phyloP scores from a whole-genome alignment of 2,113 vertebrate species.

The Girardinichthys multiradiatus region DNA sequence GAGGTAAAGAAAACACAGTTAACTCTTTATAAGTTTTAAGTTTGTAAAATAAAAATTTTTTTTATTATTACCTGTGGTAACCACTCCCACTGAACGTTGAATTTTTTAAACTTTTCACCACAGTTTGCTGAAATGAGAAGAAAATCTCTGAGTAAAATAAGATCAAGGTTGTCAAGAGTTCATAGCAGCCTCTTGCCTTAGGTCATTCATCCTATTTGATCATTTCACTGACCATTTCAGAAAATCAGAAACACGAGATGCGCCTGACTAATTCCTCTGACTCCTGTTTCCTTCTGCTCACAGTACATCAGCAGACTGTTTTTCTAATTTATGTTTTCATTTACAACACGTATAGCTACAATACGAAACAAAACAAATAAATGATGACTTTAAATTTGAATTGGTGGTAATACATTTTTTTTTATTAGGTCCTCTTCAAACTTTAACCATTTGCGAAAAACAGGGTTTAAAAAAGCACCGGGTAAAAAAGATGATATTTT shows the following conservation, averaged over 20 bases:
- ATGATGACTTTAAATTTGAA: too few relatives aligned
- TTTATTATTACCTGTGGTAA: slow-evolving; percentile 92
- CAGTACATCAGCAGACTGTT: background rate
- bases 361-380: too few relatives aligned
- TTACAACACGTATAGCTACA: background rate
- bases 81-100: slow-evolving; percentile 91
- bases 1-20: background rate
- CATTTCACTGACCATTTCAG: slow-evolving; percentile 50
- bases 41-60: too few relatives aligned
- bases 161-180: background rate
- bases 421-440: background rate
- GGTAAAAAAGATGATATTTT: background rate
- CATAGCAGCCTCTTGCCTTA: background rate
- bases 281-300: background rate
- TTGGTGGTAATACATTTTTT: too few relatives aligned
- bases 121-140: slow-evolving; percentile 88
- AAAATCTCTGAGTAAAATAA: background rate
- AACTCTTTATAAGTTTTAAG: background rate
- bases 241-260: slow-evolving; percentile 77
- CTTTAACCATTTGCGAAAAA: background rate
- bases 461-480: background rate
- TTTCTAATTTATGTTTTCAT: background rate
- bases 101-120: slow-evolving; percentile 89
- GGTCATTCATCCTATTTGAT: slow-evolving; percentile 35
- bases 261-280: slow-evolving; percentile 42